Evolutionary conservation across 2,113 vertebrate species (phyloP), one percentile per base, ranked within the genome.

Genomic region (Platycercus adscitus): DNA sequence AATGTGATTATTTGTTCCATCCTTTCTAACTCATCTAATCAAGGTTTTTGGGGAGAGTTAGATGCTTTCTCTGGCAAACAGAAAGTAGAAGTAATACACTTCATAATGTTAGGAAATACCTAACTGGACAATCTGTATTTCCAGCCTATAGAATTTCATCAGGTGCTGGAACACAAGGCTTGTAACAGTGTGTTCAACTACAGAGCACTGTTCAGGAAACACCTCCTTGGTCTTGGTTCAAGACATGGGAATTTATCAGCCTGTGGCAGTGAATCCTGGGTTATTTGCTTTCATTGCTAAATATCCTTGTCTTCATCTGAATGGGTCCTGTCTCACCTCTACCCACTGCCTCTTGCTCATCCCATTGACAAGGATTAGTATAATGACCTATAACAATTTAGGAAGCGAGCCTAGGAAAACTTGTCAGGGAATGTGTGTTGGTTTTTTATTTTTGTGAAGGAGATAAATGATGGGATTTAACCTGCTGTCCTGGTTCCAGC

Each of bases 1-100:
- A 95, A 90, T 55, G 80, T 37, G 88, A 66, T 96, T 68, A 44
- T 89, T 93, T 94, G 83, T 96, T 95, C 90, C 79, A 97, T 82
- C 58, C 2, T 0, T 77, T 86, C 31, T 29, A 86, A 53, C 41
- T 77, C 1, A 0, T 77, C 56, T 89, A 82, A 85, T 95, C 77
- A 93, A 65, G 66, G 60, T 39, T 90, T 92, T 80, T 68, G 60
- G 46, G 76, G 64, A 90, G 44, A 83, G 71, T 70, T 90, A 86
- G 28, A 31, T 88, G 66, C 37, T 81, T 92, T 86, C n/a, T 70
- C 77, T 93, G 94, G 80, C 82, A 90, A 78, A 86, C 37, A 66
- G 70, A 87, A 73, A 73, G 68, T 10, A 73, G 41, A 68, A 77
- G 37, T 80, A 80, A 63, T 70, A 12, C 2, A 9, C 63, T 93